These are phyloP conservation scores for Toxonevra muliebris DNA, from an alignment of 2,888 invertebrate species.

Conservation along the genomic window DNA sequence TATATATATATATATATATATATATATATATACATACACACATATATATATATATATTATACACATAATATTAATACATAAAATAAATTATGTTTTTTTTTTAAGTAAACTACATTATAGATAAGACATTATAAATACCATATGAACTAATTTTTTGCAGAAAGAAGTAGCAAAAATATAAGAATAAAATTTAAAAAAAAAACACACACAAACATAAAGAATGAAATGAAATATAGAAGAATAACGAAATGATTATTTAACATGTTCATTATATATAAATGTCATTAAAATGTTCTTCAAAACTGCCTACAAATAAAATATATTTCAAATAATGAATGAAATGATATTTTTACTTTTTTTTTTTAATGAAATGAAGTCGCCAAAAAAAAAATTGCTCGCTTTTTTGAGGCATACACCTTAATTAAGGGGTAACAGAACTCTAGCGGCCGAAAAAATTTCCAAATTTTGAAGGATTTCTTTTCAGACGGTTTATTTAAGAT, in stretches of 20 bases:
- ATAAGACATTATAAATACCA: slow-evolving; percentile 35
- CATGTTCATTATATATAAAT: slow-evolving; percentile 63
- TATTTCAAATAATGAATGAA: slow-evolving; percentile 52
- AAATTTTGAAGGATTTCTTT: too few species aligned
- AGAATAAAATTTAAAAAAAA: slow-evolving; percentile 48
- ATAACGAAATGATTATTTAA: slow-evolving; percentile 47
- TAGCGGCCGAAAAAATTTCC: too few species aligned
- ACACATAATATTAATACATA: slow-evolving; percentile 41
- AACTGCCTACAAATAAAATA: slow-evolving; percentile 65
- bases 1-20: slow-evolving; percentile 43
- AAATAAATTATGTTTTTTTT: slow-evolving; percentile 42
- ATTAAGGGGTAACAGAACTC: too few species aligned
- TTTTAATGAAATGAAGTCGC: too few species aligned
- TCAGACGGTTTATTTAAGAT: too few species aligned
- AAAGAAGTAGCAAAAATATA: slow-evolving; percentile 30
- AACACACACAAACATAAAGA: slow-evolving; percentile 40
- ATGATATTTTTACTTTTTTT: too few species aligned
- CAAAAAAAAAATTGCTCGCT: too few species aligned
- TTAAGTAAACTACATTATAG: slow-evolving; percentile 38
- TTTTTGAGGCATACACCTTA: too few species aligned
- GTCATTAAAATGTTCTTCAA: slow-evolving; percentile 66
- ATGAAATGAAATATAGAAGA: slow-evolving; percentile 51
- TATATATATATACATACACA: slow-evolving; percentile 35
- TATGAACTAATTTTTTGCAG: slow-evolving; percentile 21
- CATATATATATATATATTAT: slow-evolving; percentile 43